Evolutionary conservation across 2,113 vertebrate species (phyloP).

Genomic region (Bothrops jararaca): DNA sequence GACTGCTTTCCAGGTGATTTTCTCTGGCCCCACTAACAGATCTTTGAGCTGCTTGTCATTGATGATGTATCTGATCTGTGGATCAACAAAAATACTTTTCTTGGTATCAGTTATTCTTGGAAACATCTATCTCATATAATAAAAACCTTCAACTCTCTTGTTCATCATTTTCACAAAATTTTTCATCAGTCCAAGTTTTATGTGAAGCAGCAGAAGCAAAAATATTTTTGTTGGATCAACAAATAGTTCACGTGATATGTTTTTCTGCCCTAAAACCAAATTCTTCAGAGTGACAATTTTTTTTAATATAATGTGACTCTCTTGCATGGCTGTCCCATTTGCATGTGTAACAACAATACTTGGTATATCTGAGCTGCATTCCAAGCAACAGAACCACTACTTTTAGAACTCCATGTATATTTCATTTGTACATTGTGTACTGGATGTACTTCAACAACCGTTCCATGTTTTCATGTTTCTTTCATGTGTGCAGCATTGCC

Average conservation of each 20-base stretch:
- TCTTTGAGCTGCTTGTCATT: background rate
- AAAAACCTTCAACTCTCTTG: background rate
- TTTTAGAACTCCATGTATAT: background rate
- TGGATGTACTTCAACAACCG: background rate
- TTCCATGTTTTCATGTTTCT: background rate
- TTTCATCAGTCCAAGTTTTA: background rate
- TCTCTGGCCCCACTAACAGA: background rate
- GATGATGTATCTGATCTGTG: background rate
- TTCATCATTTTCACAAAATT: background rate
- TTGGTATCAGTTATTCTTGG: background rate
- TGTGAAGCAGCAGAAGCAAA: background rate
- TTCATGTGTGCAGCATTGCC: background rate
- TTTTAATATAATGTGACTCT: background rate
- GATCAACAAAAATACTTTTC: background rate
- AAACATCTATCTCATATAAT: background rate
- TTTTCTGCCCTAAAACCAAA: background rate
- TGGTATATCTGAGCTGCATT: background rate
- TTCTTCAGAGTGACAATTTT: background rate
- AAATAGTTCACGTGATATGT: background rate
- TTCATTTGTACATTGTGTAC: background rate
- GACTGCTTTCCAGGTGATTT: background rate
- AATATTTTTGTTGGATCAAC: background rate
- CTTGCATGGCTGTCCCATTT: background rate
- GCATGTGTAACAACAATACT: background rate
- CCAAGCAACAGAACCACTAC: background rate